Conservation (phyloP, 2,797 vertebrate genomes). For the Silurus aristotelis region DNA sequence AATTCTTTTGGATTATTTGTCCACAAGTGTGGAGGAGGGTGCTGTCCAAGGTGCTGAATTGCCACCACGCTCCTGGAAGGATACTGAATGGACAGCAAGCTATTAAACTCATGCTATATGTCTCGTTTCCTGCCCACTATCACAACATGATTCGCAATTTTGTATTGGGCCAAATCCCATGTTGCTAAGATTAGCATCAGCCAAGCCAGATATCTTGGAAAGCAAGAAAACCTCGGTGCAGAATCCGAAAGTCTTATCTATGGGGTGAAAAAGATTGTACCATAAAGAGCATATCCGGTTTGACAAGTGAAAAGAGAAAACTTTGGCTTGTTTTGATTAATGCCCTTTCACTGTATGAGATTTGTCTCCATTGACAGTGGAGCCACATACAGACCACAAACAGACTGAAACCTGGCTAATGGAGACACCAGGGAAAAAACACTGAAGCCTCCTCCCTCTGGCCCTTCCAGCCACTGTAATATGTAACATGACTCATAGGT, state of each 20-base stretch:
- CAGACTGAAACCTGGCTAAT: constrained; percentile 52
- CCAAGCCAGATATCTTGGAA: constrained; percentile 5
- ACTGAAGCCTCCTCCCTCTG: constrained; percentile 17
- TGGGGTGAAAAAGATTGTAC: neutral
- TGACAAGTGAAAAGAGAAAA: constrained; percentile 37
- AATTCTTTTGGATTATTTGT: constrained; percentile 16
- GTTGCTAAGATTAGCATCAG: constrained; percentile 45
- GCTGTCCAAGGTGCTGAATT: constrained; percentile 41
- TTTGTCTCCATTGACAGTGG: constrained; percentile 52
- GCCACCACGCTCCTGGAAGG: neutral
- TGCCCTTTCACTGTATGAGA: constrained; percentile 32
- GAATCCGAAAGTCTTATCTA: constrained; percentile 26
- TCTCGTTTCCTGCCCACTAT: constrained; percentile 34
- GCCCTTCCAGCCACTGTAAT: constrained; percentile 9
- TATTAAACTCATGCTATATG: constrained; percentile 41
- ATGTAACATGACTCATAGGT: constrained; percentile 30
- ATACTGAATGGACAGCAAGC: constrained; percentile 35
- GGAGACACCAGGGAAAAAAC: constrained; percentile 48
- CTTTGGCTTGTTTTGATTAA: constrained; percentile 50
- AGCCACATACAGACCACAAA: constrained; percentile 52
- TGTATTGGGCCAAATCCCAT: constrained; percentile 37
- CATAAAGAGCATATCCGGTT: constrained; percentile 36
- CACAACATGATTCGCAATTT: constrained; percentile 26
- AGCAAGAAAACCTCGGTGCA: neutral
- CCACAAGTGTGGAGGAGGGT: constrained; percentile 24